Base-by-base conservation (phyloP, 2,797 vertebrate genomes). In the Labroides dimidiatus region DNA sequence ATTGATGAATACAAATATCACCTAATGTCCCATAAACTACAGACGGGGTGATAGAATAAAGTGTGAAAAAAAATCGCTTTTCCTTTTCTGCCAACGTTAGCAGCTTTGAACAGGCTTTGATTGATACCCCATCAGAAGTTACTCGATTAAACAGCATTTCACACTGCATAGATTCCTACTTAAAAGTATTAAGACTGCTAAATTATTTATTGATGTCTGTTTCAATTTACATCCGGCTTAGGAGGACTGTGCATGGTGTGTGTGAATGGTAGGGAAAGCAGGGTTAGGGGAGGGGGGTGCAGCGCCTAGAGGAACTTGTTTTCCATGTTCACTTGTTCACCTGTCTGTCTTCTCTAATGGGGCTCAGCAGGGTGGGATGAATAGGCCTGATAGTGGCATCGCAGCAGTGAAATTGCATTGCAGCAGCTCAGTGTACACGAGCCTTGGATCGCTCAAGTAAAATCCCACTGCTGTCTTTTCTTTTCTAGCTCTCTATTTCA, bases 191-290 rank as follows among this genome's bases (percentile, higher is more conserved):
- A 95, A 91, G 90, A 92, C 78, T 78, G 89, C 87, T 96, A 97
- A 92, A 97, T 98, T 96, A 97, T 97, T 97, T 98, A 99, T 99
- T 96, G 96, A 97, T 96, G 95, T 94, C 94, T 96, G 90, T 92
- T 93, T 94, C 93, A 95, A 95, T 95, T 95, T 95, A 94, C 95
- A 92, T 95, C 93, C 95, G 85, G 85, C 92, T 86, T 74, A 92
- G 91, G 86, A 90, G 89, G 87, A 89, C 73, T 65, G 71, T 55
- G 72, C 71, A 64, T 21, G 16, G 49, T 56, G 73, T 37, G 73
- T 37, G 71, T 47, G 51, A 30, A 59, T 33, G 33, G 24, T 70
- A 76, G 77, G 64, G 69, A 44, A 54, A 49, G 69, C 54, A 27
- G 20, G 66, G 67, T 39, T 75, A 54, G 15, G 44, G 8, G 52